A percentile compares a stretch with the other conserved stretches of the same genome.
Conservation (phyloP, 2,797 vertebrate genomes). For the Poeciliopsis presidionis region DNA sequence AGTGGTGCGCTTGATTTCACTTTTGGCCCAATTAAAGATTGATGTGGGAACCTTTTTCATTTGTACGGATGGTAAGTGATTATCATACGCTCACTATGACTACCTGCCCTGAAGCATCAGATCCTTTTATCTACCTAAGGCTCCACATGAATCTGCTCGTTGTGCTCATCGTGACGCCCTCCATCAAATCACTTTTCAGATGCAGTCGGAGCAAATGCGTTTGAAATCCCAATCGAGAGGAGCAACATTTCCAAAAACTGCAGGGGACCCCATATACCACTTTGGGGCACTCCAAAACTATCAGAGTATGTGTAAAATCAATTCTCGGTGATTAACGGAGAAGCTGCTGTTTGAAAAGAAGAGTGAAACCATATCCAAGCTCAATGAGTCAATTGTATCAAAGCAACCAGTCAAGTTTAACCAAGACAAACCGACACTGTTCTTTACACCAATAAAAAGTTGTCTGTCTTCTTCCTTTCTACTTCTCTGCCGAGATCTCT, state of each 20-base stretch:
- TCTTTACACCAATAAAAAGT: neutral
- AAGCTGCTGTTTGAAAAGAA: neutral
- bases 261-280: neutral
- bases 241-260: neutral
- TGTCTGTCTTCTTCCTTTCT: neutral
- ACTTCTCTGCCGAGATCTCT: neutral
- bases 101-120: neutral
- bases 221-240: neutral
- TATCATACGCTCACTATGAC: neutral
- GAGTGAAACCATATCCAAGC: neutral
- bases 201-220: neutral
- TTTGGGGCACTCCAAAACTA: neutral
- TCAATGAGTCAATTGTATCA: neutral
- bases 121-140: neutral
- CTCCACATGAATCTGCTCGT: neutral
- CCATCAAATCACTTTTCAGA: neutral
- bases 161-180: neutral
- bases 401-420: neutral
- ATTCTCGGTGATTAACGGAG: neutral
- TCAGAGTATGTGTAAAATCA: neutral
- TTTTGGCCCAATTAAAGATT: neutral
- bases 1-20: neutral
- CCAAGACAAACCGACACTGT: neutral
- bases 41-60: neutral
- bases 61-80: neutral